Evolutionary conservation across 2,113 vertebrate species (phyloP), one percentile per base, ranked within the genome.

Genomic region (Dicrurus megarhynchus): DNA sequence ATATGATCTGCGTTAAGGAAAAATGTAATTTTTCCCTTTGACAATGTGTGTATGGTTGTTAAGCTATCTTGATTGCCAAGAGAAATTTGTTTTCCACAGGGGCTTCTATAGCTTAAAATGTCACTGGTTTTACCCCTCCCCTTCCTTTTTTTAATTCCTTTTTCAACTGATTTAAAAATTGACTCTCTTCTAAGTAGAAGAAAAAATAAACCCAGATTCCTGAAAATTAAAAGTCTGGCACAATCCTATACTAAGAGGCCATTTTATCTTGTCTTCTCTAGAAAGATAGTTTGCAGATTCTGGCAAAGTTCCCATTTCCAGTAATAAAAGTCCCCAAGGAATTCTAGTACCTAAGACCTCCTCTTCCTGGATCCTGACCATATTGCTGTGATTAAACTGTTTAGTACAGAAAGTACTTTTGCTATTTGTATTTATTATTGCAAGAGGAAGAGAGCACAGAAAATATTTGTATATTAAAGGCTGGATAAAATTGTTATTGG

Each of bases 21-120:
- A 98, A 98, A 98, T 94, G 97, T 96, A 97, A 97, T 98, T 98
- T 98, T 98, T 97, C 73, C 93, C 84, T 93, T 90, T 98, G 97
- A 98, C 97, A 98, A 93, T 9, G 70, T 97, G 96, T 98, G 96
- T 97, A 97, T 96, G 94, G 92, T 97, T 97, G 95, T 97, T 98
- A 98, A 97, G 95, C 89, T 97, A 96, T 97, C 96, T 97, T 97
- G 97, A 98, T 98, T 97, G 97, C 97, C 95, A 97, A 97, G 83
- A 97, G 75, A 98, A 97, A 97, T 97, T 94, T 97, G 95, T 96
- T 97, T 96, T 95, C 91, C 90, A 74, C 7, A 2, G 80, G 93
- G 88, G 59, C n/a, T 97, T 97, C 91, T 91, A 86, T 55, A 96
- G 89, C 79, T 97, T 96, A 84, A 97, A 95, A 95, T 95, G 86